A percentile compares a stretch with the other conserved stretches of the same genome.
phyloP scores from a whole-genome alignment of 2,113 vertebrate species.

The Sinocyclocheilus anophthalmus region DNA sequence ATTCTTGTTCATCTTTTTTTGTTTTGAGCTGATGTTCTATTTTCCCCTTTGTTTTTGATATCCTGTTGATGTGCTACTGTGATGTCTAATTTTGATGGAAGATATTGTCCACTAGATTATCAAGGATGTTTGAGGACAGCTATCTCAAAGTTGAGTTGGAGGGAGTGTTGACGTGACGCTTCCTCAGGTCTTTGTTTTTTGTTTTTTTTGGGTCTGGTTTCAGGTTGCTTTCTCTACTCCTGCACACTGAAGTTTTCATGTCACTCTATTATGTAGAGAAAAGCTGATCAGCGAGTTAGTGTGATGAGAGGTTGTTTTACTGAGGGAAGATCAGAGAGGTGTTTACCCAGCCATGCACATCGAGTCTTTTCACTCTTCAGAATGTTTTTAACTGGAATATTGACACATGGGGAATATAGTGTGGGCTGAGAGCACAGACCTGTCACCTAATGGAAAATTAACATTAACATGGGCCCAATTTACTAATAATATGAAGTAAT shows the following conservation, averaged over 20 bases:
- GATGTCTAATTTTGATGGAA: not conserved
- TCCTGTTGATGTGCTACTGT: not conserved
- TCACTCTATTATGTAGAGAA: not conserved
- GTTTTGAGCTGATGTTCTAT: not conserved
- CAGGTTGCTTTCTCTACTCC: not conserved
- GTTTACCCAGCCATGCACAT: not conserved
- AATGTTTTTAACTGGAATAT: no score
- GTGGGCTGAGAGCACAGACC: not conserved
- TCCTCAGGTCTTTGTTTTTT: not conserved
- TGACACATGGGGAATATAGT: not conserved
- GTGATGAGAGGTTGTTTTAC: not conserved
- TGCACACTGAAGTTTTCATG: not conserved
- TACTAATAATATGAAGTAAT: not conserved
- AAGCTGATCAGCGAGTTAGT: not conserved
- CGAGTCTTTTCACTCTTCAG: not conserved
- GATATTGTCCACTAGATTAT: not conserved
- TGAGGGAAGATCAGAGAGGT: not conserved
- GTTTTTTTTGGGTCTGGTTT: not conserved
- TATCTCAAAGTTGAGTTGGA: not conserved
- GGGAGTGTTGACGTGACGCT: not conserved
- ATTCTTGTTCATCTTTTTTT: not conserved
- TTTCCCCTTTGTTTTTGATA: not conserved
- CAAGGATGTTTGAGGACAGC: not conserved
- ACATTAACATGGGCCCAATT: no score
- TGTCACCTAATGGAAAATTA: not conserved